Evolutionary conservation across 2,888 invertebrate species (phyloP).

Genomic region (Rotaria magnacalcarata): DNA sequence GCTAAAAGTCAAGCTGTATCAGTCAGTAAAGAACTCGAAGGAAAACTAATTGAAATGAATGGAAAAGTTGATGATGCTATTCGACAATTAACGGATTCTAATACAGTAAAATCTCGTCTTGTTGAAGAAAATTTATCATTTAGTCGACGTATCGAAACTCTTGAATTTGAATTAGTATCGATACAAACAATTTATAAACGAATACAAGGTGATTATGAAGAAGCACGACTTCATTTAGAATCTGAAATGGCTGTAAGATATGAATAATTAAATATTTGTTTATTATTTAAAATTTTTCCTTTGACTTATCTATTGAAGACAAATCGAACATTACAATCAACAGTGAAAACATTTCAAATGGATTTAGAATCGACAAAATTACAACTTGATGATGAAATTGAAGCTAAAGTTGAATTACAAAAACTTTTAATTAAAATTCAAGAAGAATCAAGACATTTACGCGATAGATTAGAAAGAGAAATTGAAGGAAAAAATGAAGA

Average conservation of each 20-base stretch:
- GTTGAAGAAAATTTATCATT: constrained; percentile 42
- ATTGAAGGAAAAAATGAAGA: constrained; percentile 44
- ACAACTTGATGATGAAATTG: constrained; percentile 46
- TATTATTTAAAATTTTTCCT: neutral
- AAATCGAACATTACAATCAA: constrained; percentile 40
- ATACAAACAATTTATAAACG: constrained; percentile 33
- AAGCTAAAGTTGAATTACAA: constrained; percentile 43
- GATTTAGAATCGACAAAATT: constrained; percentile 43
- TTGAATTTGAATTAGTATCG: constrained; percentile 45
- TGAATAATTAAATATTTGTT: neutral
- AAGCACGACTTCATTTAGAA: constrained; percentile 42
- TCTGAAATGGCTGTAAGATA: constrained; percentile 44
- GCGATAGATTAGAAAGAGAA: constrained; percentile 44
- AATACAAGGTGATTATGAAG: constrained; percentile 42
- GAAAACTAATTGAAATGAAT: constrained; percentile 30
- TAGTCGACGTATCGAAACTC: constrained; percentile 38
- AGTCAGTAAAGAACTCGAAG: constrained; percentile 42
- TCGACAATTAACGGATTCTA: constrained; percentile 42
- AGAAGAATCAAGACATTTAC: constrained; percentile 38
- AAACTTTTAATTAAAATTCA: constrained; percentile 42
- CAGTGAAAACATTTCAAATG: constrained; percentile 37
- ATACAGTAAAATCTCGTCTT: constrained; percentile 35
- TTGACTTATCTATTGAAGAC: neutral
- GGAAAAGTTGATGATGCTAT: constrained; percentile 45
- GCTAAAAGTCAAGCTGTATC: constrained; percentile 39